Conservation (phyloP, 2,888 invertebrate genomes). For the Athrips mouffetella region DNA sequence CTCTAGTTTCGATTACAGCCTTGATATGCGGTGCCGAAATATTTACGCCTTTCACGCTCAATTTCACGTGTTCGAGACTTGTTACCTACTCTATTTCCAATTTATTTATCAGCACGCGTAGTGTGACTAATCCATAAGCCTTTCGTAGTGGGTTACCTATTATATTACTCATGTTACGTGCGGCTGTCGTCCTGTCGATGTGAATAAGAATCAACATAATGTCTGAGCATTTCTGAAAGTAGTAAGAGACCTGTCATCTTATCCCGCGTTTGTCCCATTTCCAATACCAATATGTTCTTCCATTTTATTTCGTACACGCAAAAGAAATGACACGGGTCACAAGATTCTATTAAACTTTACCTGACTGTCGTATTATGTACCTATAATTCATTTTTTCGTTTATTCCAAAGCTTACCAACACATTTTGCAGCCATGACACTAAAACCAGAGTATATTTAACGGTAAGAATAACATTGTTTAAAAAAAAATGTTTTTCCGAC, state of each 20-base stretch:
- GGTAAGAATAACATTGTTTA: too few relatives aligned
- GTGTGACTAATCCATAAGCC: slow-evolving; percentile 31
- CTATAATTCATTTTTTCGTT: too few relatives aligned
- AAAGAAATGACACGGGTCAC: neutral
- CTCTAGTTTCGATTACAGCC: slow-evolving; percentile 28
- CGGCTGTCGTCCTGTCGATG: too few relatives aligned
- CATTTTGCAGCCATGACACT: too few relatives aligned
- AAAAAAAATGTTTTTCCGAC: too few relatives aligned
- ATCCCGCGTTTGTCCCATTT: neutral
- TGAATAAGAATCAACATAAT: too few relatives aligned
- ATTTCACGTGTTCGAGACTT: slow-evolving; percentile 39
- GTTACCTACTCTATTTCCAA: slow-evolving; percentile 25
- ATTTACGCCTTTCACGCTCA: slow-evolving; percentile 37
- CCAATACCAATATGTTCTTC: neutral
- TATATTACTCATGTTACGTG: too few relatives aligned
- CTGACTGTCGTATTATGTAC: neutral
- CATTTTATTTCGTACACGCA: neutral
- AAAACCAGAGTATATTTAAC: too few relatives aligned
- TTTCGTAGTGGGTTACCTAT: neutral
- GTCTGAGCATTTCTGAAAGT: too few relatives aligned
- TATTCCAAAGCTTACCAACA: too few relatives aligned
- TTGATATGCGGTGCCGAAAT: slow-evolving; percentile 13
- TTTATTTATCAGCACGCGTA: slow-evolving; percentile 25
- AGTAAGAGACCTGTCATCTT: too few relatives aligned
- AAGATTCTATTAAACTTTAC: neutral